Evolutionary conservation across 2,888 invertebrate genomes (phyloP).

Genomic region (Neuroscelio doddi): DNA sequence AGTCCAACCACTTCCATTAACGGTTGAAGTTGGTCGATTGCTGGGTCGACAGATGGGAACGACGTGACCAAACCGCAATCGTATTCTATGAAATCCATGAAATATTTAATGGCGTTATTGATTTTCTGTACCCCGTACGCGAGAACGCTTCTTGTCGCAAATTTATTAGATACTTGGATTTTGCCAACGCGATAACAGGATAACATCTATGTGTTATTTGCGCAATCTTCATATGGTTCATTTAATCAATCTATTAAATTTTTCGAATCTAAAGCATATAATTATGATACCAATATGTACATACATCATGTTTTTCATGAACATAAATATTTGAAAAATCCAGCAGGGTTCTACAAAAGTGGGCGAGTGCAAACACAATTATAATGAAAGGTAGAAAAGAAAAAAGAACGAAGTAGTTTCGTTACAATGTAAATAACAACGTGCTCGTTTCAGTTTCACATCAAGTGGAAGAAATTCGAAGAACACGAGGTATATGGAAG

Average conservation of each 20-base stretch:
- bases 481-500: not conserved
- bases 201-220: constrained; percentile 24
- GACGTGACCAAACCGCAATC: constrained; percentile 64
- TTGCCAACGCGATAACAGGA: constrained; percentile 46
- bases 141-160: constrained; percentile 58
- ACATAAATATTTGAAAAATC: too few species aligned
- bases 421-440: constrained; percentile 38
- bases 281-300: too few species aligned
- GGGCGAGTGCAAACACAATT: not conserved
- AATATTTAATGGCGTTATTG: constrained; percentile 68
- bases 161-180: constrained; percentile 58
- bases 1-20: constrained; percentile 65
- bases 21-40: constrained; percentile 66
- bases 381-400: not conserved
- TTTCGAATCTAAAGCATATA: too few species aligned
- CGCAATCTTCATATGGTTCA: constrained; percentile 18
- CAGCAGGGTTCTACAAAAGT: too few species aligned
- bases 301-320: too few species aligned
- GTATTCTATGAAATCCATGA: constrained; percentile 66
- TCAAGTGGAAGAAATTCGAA: constrained; percentile 1
- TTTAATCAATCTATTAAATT: not conserved
- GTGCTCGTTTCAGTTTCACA: not conserved
- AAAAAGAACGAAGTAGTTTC: constrained; percentile 15
- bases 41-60: constrained; percentile 67
- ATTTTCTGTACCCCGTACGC: constrained; percentile 60